Evolutionary conservation across 2,888 invertebrate species (phyloP).

Genomic region (Drosophila trichaetosa): DNA sequence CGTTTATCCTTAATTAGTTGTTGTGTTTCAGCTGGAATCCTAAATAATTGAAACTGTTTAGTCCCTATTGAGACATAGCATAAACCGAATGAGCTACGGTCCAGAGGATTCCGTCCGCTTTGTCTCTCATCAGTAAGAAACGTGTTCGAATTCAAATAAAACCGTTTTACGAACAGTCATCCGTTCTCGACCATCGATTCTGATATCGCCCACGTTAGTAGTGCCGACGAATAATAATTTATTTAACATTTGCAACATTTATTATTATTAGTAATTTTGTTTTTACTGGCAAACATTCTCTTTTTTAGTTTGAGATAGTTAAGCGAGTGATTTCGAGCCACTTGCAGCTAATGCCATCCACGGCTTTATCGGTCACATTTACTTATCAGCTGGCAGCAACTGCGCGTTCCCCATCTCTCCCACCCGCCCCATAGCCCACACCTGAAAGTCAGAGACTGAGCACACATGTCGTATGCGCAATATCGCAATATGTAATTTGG

Average conservation of each 20-base stretch:
- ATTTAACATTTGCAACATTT: background rate
- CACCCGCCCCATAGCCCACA: background rate
- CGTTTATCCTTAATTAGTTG: background rate
- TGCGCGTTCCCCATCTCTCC: background rate
- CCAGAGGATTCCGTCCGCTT: background rate
- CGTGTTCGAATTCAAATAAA: background rate
- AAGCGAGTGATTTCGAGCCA: background rate
- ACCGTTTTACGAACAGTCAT: background rate
- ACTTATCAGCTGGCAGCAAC: constrained; percentile 9
- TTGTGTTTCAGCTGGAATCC: background rate
- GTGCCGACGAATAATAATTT: background rate
- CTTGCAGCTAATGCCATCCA: background rate
- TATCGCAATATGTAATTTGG: constrained; percentile 61
- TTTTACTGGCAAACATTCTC: background rate
- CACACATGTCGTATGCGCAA: constrained; percentile 65
- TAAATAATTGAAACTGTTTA: background rate
- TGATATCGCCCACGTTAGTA: background rate
- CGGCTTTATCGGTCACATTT: constrained; percentile 10
- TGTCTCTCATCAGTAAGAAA: background rate
- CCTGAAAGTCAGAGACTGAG: constrained; percentile 16
- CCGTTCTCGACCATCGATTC: background rate
- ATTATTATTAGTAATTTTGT: background rate
- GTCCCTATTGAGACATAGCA: background rate
- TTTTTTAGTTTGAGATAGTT: background rate
- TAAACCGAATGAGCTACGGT: background rate